Evolutionary conservation across 1,140 invertebrate species (phyloP).

Genomic region (Hirudo medicinalis): DNA sequence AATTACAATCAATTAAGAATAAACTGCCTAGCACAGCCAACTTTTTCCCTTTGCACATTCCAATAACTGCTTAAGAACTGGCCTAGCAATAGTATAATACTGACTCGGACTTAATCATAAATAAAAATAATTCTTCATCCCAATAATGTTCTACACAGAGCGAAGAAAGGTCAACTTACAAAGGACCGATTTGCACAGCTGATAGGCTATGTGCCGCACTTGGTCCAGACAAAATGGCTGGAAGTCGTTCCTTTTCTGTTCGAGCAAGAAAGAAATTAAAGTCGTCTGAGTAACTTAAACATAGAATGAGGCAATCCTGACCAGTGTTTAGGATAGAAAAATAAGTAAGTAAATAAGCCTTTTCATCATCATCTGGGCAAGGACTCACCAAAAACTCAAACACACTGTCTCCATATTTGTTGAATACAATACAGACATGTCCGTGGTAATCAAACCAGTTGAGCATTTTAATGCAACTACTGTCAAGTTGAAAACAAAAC

Average conservation of each 20-base stretch:
- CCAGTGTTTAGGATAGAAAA: neutral
- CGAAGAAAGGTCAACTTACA: slow-evolving; percentile 43
- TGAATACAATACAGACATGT: slow-evolving; percentile 97
- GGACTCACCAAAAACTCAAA: slow-evolving; percentile 92
- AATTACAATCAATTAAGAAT: no score
- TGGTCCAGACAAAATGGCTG: slow-evolving; percentile 92
- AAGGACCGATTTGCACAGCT: slow-evolving; percentile 89
- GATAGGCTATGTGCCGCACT: slow-evolving; percentile 91
- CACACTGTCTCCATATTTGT: slow-evolving; percentile 94
- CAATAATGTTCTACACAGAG: no score
- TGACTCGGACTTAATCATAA: no score
- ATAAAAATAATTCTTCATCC: no score
- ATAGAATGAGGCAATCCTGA: neutral
- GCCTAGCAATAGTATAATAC: no score
- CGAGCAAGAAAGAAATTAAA: neutral
- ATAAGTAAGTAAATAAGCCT: neutral
- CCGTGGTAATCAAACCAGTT: slow-evolving; percentile 99
- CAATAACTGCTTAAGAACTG: no score
- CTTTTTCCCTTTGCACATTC: neutral
- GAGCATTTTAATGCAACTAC: slow-evolving; percentile 88
- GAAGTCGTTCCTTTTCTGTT: slow-evolving; percentile 63
- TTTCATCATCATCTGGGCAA: neutral
- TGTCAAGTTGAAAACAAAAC: slow-evolving; percentile 26
- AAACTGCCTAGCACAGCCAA: neutral
- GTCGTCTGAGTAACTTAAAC: neutral